Evolutionary conservation across 2,113 vertebrate genomes (phyloP).

Genomic region (Clarias batrachus): DNA sequence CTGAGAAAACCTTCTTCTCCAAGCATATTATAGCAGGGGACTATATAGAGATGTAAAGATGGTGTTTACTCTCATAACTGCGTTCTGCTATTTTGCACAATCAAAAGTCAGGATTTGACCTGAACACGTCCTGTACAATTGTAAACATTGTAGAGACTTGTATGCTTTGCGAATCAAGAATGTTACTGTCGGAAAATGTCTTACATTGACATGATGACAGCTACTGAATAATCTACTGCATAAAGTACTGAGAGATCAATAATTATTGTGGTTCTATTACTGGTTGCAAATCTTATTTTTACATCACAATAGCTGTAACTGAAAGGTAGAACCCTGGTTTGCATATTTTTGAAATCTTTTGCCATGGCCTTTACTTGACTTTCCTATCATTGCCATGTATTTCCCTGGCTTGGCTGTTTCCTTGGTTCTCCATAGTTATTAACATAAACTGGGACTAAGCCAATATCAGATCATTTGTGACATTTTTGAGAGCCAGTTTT

Average conservation of each 20-base stretch:
- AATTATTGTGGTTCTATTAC: background rate
- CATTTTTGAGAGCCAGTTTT: conserved; percentile 27
- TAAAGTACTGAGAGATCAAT: background rate
- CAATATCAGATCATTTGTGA: conserved; percentile 21
- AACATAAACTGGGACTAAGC: background rate
- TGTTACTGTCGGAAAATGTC: background rate
- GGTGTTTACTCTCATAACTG: too few relatives aligned
- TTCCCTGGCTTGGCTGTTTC: background rate
- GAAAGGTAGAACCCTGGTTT: background rate
- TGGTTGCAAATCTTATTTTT: background rate
- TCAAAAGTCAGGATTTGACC: too few relatives aligned
- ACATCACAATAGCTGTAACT: background rate
- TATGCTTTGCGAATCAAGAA: too few relatives aligned
- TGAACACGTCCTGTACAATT: too few relatives aligned
- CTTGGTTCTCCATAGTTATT: background rate
- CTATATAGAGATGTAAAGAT: too few relatives aligned
- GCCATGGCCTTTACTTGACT: conserved; percentile 18
- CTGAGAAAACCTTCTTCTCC: too few relatives aligned
- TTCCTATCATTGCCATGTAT: conserved; percentile 1
- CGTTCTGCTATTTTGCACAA: too few relatives aligned
- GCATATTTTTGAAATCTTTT: background rate
- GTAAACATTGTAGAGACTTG: too few relatives aligned
- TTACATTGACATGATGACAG: background rate
- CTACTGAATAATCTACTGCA: background rate
- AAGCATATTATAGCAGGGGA: too few relatives aligned